Evolutionary conservation across 2,797 vertebrate species (phyloP).

Genomic region (Mergus octosetaceus): DNA sequence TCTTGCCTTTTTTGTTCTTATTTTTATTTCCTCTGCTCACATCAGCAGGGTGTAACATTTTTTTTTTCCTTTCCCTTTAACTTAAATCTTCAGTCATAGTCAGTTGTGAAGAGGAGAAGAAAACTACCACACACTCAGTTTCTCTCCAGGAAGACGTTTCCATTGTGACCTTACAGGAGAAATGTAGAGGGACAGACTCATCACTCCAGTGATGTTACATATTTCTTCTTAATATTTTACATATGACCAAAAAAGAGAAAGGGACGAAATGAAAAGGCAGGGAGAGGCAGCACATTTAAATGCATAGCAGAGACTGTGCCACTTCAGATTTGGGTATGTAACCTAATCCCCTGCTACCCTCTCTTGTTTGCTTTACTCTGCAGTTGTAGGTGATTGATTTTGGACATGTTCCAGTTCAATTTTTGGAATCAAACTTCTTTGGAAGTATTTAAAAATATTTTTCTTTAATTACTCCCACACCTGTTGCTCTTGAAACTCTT

Average conservation of each 20-base stretch:
- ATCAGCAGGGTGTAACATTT: background rate
- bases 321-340: background rate
- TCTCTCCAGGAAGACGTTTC: background rate
- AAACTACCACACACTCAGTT: background rate
- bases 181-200: background rate
- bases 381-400: background rate
- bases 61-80: background rate
- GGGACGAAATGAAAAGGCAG: background rate
- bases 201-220: accelerated
- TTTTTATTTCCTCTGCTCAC: background rate
- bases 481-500: background rate
- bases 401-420: background rate
- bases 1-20: background rate
- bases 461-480: background rate
- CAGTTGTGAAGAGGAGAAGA: background rate
- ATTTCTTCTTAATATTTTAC: background rate
- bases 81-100: background rate
- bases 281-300: background rate
- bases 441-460: background rate
- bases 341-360: background rate
- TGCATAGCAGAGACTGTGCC: background rate
- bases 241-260: background rate
- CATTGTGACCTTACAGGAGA: background rate
- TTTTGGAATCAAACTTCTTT: background rate
- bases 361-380: background rate